These are phyloP conservation scores for Trachops cirrhosus DNA, from an alignment of 2,797 vertebrate genomes.

Conservation along the genomic window DNA sequence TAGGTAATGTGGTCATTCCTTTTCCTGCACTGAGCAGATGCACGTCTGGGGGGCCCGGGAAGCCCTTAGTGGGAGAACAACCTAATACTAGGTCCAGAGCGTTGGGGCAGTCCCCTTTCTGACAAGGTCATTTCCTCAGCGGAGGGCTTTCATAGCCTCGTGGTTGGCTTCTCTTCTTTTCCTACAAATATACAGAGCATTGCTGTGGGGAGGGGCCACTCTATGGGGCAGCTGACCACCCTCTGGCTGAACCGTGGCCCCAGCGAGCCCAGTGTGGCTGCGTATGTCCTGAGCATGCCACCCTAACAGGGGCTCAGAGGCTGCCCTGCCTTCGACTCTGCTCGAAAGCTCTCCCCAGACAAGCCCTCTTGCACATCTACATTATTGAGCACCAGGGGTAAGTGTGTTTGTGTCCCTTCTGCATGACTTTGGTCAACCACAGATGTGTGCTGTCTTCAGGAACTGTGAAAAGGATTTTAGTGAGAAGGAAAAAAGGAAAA, in stretches of 20 bases:
- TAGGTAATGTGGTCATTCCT: neutral
- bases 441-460: neutral
- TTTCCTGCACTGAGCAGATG: neutral
- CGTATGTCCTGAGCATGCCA: too few species aligned
- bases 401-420: neutral
- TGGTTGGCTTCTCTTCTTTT: neutral
- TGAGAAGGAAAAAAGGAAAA: neutral
- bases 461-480: constrained; percentile 2
- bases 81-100: neutral
- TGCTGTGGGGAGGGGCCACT: neutral
- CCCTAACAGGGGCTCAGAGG: neutral
- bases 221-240: neutral
- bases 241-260: neutral
- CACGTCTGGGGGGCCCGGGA: neutral
- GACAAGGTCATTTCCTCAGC: neutral
- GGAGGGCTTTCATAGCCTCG: neutral
- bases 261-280: neutral
- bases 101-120: neutral
- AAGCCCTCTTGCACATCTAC: neutral
- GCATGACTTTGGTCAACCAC: neutral
- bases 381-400: neutral
- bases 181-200: neutral
- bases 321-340: neutral
- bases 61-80: neutral
- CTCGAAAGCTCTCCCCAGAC: neutral